Evolutionary conservation across 2,113 vertebrate species (phyloP).

Genomic region (Anoplopoma fimbria): DNA sequence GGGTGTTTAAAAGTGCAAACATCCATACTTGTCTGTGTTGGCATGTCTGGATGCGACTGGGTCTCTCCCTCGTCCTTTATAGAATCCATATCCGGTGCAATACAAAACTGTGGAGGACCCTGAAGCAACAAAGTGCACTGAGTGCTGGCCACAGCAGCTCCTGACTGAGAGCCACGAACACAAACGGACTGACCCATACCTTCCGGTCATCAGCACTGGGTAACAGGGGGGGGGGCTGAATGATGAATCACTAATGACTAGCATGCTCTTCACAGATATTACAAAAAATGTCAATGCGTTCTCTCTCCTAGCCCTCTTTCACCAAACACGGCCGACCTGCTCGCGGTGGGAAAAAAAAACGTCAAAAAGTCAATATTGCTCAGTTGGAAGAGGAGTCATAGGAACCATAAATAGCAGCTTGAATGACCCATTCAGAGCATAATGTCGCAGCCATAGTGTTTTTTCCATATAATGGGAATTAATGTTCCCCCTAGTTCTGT

Average conservation of each 20-base stretch:
- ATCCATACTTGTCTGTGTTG: conserved; percentile 17
- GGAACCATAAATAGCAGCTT: conserved; percentile 36
- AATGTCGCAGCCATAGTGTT: conserved; percentile 43
- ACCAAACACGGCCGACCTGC: conserved; percentile 28
- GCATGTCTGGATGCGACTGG: conserved; percentile 14
- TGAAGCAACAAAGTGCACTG: conserved; percentile 67
- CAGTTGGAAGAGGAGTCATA: conserved; percentile 38
- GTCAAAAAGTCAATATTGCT: conserved; percentile 61
- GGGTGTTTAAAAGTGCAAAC: neutral
- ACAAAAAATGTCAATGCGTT: conserved; percentile 65
- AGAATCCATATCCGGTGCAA: conserved; percentile 52
- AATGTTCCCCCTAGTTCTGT: conserved; percentile 27
- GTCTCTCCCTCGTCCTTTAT: conserved; percentile 18
- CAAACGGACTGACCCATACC: conserved; percentile 73
- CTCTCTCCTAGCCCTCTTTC: conserved; percentile 48
- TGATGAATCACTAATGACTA: conserved; percentile 74
- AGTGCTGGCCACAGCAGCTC: conserved; percentile 31
- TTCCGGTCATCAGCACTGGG: conserved; percentile 42
- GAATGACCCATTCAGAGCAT: conserved; percentile 53
- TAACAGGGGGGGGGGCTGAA: conserved; percentile 70
- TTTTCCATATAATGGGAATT: conserved; percentile 51
- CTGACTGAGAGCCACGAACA: conserved; percentile 61
- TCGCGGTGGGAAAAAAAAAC: conserved; percentile 15
- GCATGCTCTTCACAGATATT: conserved; percentile 66
- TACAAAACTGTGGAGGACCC: conserved; percentile 52